Conservation (phyloP, 2,888 invertebrate genomes). For the Latheticus oryzae region DNA sequence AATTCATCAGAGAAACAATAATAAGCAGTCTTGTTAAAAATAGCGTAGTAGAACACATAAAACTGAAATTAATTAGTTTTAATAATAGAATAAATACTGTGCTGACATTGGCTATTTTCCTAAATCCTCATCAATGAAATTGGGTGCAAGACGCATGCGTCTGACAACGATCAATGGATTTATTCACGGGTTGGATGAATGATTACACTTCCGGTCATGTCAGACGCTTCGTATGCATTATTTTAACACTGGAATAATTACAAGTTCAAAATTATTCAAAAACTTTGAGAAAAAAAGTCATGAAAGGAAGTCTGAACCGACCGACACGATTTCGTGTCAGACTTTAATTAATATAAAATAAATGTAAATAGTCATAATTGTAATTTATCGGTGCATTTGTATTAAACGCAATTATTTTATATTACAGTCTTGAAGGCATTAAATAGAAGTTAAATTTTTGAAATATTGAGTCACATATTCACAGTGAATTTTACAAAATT, state of each 20-base stretch:
- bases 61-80: constrained; percentile 42
- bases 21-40: constrained; percentile 43
- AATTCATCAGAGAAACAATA: constrained; percentile 43
- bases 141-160: constrained; percentile 37
- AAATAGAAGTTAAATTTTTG: too few relatives aligned
- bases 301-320: too few relatives aligned
- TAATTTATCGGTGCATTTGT: too few relatives aligned
- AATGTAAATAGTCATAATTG: too few relatives aligned
- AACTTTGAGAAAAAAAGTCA: too few relatives aligned
- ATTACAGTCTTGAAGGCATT: too few relatives aligned
- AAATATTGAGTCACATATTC: too few relatives aligned
- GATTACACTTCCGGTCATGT: constrained; percentile 39
- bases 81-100: constrained; percentile 31
- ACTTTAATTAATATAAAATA: too few relatives aligned
- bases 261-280: too few relatives aligned
- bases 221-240: constrained; percentile 27
- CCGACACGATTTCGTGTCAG: too few relatives aligned
- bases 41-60: constrained; percentile 40
- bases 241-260: constrained; percentile 34
- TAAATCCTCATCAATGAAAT: constrained; percentile 43
- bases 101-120: constrained; percentile 38
- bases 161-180: constrained; percentile 41
- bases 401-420: too few relatives aligned
- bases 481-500: too few relatives aligned
- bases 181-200: constrained; percentile 44